These are phyloP conservation scores for Plagiodera versicolora DNA, from an alignment of 2,888 invertebrate species.

Conservation along the genomic window DNA sequence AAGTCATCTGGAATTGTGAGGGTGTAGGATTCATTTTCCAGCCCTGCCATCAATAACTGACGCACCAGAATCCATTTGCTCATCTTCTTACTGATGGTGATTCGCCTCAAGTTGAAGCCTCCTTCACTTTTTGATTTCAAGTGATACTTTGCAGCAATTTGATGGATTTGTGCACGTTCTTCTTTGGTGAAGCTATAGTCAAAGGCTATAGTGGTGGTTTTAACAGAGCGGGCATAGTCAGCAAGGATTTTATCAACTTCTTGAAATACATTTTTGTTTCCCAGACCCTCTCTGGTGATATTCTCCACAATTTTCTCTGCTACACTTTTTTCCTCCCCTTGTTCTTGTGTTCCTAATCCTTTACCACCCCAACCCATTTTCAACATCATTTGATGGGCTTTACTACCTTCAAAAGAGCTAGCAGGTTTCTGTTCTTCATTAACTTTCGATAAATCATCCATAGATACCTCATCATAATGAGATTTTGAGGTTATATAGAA, in stretches of 20 bases:
- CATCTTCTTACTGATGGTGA: constrained; percentile 40
- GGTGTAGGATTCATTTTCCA: constrained; percentile 38
- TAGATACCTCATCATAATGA: constrained; percentile 38
- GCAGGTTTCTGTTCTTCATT: constrained; percentile 15
- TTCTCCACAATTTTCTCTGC: constrained; percentile 39
- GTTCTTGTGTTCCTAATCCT: constrained; percentile 41
- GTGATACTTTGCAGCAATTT: constrained; percentile 38
- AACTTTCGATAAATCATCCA: constrained; percentile 27
- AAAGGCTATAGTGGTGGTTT: constrained; percentile 39
- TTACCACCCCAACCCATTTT: constrained; percentile 46
- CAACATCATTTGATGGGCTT: constrained; percentile 43
- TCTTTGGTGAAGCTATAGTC: constrained; percentile 41
- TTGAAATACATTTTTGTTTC: constrained; percentile 34
- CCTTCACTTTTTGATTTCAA: constrained; percentile 43
- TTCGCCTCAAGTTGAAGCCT: constrained; percentile 38
- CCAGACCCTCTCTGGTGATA: constrained; percentile 39
- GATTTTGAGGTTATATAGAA: constrained; percentile 39
- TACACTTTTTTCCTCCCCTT: constrained; percentile 40
- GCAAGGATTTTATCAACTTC: constrained; percentile 40
- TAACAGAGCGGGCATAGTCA: constrained; percentile 38
- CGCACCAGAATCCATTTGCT: constrained; percentile 37
- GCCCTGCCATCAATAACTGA: constrained; percentile 35
- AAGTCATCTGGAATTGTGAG: constrained; percentile 39
- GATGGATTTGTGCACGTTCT: constrained; percentile 43
- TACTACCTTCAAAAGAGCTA: constrained; percentile 34